These are phyloP conservation scores for Chloropsis hardwickii DNA, from an alignment of 2,113 vertebrate species.

Conservation along the genomic window DNA sequence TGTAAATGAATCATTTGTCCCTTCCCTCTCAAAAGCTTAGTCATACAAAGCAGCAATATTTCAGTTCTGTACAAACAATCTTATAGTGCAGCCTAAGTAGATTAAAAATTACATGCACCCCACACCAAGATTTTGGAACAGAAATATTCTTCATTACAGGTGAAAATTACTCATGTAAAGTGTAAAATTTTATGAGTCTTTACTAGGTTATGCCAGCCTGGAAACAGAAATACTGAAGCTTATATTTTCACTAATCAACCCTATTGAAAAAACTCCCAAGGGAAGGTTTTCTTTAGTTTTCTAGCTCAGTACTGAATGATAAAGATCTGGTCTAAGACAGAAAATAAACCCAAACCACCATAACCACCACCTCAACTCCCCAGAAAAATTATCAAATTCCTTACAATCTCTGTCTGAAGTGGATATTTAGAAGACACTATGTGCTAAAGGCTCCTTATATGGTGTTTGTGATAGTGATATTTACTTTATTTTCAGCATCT, in stretches of 20 bases:
- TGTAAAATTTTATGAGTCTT: not conserved
- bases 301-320: not conserved
- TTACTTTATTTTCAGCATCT: not conserved
- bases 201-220: not conserved
- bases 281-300: not conserved
- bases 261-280: accelerated
- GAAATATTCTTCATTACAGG: not conserved
- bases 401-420: not conserved
- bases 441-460: not conserved
- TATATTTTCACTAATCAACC: not conserved
- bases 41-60: not conserved
- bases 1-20: not conserved
- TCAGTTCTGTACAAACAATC: not conserved
- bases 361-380: accelerated
- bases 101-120: not conserved
- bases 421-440: not conserved
- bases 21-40: not conserved
- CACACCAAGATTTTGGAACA: not conserved
- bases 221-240: not conserved
- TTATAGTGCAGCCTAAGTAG: not conserved
- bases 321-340: not conserved
- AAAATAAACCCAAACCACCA: not conserved
- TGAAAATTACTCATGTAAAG: not conserved
- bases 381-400: not conserved
- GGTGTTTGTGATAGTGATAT: not conserved